Evolutionary conservation across 2,888 invertebrate genomes (phyloP), one percentile per base, ranked within the genome.

Genomic region (Ecdyonurus torrentis): DNA sequence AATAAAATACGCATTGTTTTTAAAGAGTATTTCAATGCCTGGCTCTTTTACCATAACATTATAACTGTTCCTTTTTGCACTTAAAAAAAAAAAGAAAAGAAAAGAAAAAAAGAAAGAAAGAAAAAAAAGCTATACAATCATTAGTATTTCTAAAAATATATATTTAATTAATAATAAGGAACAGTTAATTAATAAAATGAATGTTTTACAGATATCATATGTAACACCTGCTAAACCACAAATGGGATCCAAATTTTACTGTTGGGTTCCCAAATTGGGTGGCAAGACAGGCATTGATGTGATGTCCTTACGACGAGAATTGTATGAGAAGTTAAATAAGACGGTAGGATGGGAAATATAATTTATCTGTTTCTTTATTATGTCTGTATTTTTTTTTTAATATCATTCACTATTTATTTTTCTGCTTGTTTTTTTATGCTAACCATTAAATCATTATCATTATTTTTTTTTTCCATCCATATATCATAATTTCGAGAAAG

Each of bases 121-220:
- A n/a, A n/a, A n/a, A n/a, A n/a, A n/a, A n/a, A n/a, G n/a, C n/a
- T n/a, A n/a, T n/a, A n/a, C n/a, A n/a, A n/a, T n/a, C n/a, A n/a
- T n/a, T n/a, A n/a, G n/a, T n/a, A n/a, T n/a, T n/a, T n/a, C n/a
- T n/a, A n/a, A n/a, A n/a, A n/a, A n/a, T n/a, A n/a, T n/a, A n/a
- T n/a, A n/a, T n/a, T n/a, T n/a, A n/a, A n/a, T n/a, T n/a, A n/a
- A n/a, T n/a, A n/a, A n/a, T n/a, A n/a, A 37, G 37, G 37, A 37
- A 37, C 37, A 37, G 37, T 37, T 37, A 37, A 37, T 37, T 37
- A 37, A 37, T 37, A 37, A 37, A 15, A 37, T 37, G 5, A 37
- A 37, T 37, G 15, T 37, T 64, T 76, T 76, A 68, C 76, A 78
- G 78, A 78, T 78, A 71, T 76, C 74, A 74, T 79, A 79, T 77